Evolutionary conservation across 2,888 invertebrate genomes (phyloP).

Genomic region (Lysandra coridon): DNA sequence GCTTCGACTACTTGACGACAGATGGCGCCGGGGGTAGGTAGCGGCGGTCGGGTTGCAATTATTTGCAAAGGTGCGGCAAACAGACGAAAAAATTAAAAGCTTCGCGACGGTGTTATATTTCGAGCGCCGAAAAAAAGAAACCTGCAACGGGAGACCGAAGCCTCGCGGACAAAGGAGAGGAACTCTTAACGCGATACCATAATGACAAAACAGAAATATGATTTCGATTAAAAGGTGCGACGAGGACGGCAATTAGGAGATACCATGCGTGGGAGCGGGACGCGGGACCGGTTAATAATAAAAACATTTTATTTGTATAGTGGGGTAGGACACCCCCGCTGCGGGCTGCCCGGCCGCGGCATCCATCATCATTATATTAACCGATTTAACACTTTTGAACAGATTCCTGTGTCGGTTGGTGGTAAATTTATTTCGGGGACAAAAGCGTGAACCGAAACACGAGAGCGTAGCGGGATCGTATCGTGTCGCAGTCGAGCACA

Average conservation of each 20-base stretch:
- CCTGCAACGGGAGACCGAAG: constrained; percentile 76
- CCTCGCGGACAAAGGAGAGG: constrained; percentile 76
- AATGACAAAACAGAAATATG: constrained; percentile 81
- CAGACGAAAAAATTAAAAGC: constrained; percentile 44
- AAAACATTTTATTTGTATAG: constrained; percentile 80
- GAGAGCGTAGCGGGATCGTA: constrained; percentile 26
- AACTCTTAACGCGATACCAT: constrained; percentile 77
- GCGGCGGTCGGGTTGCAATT: constrained; percentile 36
- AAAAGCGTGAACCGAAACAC: constrained; percentile 49
- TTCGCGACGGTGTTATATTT: constrained; percentile 57
- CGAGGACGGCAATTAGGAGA: constrained; percentile 55
- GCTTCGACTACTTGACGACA: constrained; percentile 62
- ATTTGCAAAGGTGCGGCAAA: constrained; percentile 42
- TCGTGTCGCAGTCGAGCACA: neutral
- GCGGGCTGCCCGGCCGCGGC: constrained; percentile 75
- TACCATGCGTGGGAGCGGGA: constrained; percentile 61
- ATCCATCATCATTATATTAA: constrained; percentile 81
- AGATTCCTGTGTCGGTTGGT: constrained; percentile 70
- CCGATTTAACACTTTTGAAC: constrained; percentile 81
- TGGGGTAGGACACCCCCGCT: constrained; percentile 80
- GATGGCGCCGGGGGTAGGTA: constrained; percentile 55
- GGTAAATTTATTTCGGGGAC: constrained; percentile 53
- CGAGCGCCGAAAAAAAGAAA: constrained; percentile 60
- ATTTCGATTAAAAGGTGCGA: constrained; percentile 77
- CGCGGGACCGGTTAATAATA: constrained; percentile 73